Conservation (phyloP, 2,797 vertebrate species). For the Steatocranus sp. region DNA sequence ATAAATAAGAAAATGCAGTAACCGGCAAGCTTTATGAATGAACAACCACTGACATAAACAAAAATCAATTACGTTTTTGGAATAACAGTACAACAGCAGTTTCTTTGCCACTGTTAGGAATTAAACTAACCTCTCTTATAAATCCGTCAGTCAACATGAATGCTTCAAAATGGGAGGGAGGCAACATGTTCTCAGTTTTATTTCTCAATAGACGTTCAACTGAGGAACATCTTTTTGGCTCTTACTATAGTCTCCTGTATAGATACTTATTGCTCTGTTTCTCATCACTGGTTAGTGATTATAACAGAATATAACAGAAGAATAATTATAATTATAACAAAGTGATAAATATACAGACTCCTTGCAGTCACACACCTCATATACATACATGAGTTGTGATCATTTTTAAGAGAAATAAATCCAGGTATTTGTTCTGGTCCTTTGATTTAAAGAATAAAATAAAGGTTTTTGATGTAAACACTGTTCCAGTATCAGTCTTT, state of each 20-base stretch:
- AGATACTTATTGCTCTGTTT: not conserved
- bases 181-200: not conserved
- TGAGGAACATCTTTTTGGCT: not conserved
- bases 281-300: not conserved
- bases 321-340: not conserved
- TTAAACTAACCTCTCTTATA: not conserved
- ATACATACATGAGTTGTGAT: not conserved
- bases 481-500: not conserved
- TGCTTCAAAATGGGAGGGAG: not conserved
- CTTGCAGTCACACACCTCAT: not conserved
- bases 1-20: not conserved
- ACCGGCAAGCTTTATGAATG: not conserved
- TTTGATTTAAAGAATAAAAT: not conserved
- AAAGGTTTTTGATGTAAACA: not conserved
- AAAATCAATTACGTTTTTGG: not conserved
- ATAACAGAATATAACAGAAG: not conserved
- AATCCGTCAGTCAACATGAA: not conserved
- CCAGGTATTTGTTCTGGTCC: not conserved
- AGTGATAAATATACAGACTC: not conserved
- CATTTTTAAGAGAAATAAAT: not conserved
- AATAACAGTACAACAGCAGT: not conserved
- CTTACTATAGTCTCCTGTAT: not conserved
- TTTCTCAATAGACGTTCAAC: not conserved
- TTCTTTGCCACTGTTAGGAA: not conserved
- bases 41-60: not conserved